These are phyloP conservation scores for Centruroides vittatus DNA, from an alignment of 1,140 invertebrate genomes.

Conservation along the genomic window DNA sequence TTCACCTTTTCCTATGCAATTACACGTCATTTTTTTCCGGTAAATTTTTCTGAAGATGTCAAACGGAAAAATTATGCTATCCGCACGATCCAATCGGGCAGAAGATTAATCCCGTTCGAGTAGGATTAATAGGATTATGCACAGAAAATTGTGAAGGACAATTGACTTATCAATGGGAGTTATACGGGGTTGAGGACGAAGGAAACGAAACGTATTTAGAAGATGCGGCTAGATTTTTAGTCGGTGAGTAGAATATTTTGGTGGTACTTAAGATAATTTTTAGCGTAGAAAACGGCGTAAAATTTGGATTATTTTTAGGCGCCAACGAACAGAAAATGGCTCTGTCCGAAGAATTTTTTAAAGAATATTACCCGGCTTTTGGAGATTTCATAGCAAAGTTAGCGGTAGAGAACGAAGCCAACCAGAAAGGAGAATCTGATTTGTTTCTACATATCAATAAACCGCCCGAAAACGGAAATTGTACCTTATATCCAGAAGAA, in stretches of 20 bases:
- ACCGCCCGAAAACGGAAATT: slow-evolving; percentile 22
- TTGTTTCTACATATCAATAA: slow-evolving; percentile 26
- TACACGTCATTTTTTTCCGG: not conserved
- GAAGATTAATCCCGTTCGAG: slow-evolving; percentile 24
- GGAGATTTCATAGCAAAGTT: slow-evolving; percentile 24
- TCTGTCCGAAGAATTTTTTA: slow-evolving; percentile 22
- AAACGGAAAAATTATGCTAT: slow-evolving; percentile 22
- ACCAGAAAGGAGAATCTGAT: slow-evolving; percentile 20
- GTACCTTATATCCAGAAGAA: slow-evolving; percentile 13
- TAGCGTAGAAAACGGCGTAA: not conserved
- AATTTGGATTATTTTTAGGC: slow-evolving; percentile 3
- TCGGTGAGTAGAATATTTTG: slow-evolving; percentile 11
- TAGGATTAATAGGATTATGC: slow-evolving; percentile 22
- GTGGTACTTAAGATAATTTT: no score
- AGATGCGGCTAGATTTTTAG: slow-evolving; percentile 20
- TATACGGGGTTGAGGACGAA: slow-evolving; percentile 21
- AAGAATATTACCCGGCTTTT: slow-evolving; percentile 21
- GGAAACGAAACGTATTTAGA: slow-evolving; percentile 17
- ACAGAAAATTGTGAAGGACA: slow-evolving; percentile 22
- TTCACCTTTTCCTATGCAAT: no score
- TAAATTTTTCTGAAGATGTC: slow-evolving; percentile 19
- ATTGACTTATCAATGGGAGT: slow-evolving; percentile 21
- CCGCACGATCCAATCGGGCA: slow-evolving; percentile 22
- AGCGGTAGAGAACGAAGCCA: slow-evolving; percentile 19
- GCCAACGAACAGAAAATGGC: slow-evolving; percentile 23